phyloP scores from a whole-genome alignment of 2,797 vertebrate species.

The Petrocephalus sullivani region DNA sequence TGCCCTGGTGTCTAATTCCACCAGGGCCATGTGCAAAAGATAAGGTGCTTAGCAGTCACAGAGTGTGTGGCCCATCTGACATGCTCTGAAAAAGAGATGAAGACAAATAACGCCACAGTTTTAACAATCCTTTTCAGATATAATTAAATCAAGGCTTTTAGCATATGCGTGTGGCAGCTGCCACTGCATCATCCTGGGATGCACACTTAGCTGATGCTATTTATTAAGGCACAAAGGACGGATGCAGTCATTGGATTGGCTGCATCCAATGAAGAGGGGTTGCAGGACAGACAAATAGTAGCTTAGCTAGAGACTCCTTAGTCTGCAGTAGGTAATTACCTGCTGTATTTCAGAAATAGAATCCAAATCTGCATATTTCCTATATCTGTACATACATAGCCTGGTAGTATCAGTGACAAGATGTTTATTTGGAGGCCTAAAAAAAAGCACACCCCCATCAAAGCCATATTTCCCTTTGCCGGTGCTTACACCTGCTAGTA shows the following conservation, averaged over 20 bases:
- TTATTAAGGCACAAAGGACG: constrained; percentile 22
- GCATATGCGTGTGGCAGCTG: constrained; percentile 30
- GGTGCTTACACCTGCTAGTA: constrained; percentile 15
- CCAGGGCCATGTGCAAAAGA: neutral
- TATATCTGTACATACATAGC: neutral
- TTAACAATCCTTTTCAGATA: constrained; percentile 21
- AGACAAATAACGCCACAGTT: constrained; percentile 20
- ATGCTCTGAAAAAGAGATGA: constrained; percentile 12
- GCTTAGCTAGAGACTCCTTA: neutral
- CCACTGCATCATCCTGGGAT: constrained; percentile 2
- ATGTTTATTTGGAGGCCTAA: neutral
- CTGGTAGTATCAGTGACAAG: neutral
- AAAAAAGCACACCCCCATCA: neutral
- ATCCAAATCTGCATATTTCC: constrained; percentile 9
- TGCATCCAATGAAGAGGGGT: neutral
- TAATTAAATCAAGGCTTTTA: constrained; percentile 28
- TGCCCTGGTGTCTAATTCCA: neutral
- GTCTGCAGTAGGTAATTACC: neutral
- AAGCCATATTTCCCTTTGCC: constrained; percentile 14
- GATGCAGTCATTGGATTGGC: neutral
- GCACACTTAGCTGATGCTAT: constrained; percentile 7
- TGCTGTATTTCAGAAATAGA: neutral
- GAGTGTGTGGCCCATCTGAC: constrained; percentile 17
- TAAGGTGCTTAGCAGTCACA: constrained; percentile 16
- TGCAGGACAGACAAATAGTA: neutral